Evolutionary conservation across 92 coral and sea anemone species (phyloP).

Genomic region (Palythoa caribaeorum): DNA sequence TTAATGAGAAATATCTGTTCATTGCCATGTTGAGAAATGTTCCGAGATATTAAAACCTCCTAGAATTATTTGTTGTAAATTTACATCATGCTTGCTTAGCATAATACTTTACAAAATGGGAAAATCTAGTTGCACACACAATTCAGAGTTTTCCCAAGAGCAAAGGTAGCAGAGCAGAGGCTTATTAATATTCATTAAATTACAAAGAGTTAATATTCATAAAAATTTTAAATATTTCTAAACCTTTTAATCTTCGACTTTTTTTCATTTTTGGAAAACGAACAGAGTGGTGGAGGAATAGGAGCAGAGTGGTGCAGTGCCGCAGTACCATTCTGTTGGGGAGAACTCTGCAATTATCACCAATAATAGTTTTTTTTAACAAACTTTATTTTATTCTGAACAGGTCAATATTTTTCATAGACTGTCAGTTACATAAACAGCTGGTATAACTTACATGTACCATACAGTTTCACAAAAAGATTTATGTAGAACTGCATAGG

Average conservation of each 20-base stretch:
- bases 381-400: not conserved
- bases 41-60: not conserved
- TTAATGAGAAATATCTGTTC: constrained; percentile 4
- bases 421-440: constrained; percentile 8
- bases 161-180: not conserved
- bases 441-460: constrained; percentile 25
- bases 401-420: constrained; percentile 4
- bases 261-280: not conserved
- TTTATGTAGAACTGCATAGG: not conserved
- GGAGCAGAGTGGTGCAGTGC: not conserved
- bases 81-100: not conserved
- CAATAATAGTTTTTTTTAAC: not conserved
- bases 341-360: not conserved
- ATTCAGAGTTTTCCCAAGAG: not conserved
- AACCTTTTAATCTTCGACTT: not conserved
- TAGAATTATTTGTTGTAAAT: not conserved
- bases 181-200: not conserved
- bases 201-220: not conserved
- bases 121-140: constrained; percentile 8
- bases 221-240: not conserved
- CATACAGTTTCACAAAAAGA: not conserved
- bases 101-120: not conserved
- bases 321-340: not conserved
- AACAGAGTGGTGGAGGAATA: too few species aligned
- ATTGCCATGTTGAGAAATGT: not conserved